Base-by-base conservation (phyloP, 53 echinoderm and acorn worm species). In the Zoroaster sp. region DNA sequence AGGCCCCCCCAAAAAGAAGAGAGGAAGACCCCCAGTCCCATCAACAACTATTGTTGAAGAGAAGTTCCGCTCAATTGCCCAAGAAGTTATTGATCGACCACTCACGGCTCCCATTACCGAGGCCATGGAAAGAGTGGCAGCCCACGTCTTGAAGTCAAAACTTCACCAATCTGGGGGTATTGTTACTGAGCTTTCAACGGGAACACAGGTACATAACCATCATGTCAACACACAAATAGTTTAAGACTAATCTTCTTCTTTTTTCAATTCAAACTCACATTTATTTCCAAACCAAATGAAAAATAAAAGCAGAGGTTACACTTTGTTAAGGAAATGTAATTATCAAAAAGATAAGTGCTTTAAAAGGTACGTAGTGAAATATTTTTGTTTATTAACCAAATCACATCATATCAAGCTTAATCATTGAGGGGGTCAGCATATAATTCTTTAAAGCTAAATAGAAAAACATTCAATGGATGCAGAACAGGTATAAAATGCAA, bases 11-110 rank as follows among this genome's bases (percentile, higher is more conserved):
- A 51, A 73, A 73, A 73, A 74, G 74, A 73, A 73, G 25, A 36
- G 74, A 73, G 74, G 74, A 73, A n/a, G 74, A 73, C 74, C 74
- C 40, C 74, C 35, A 73, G 35, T 23, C 40, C 21, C 74, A 73
- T 12, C 35, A 41, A 21, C 21, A 40, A 73, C 37, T 20, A n/a
- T 5, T 35, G 40, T 51, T 51, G 52, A 73, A 73, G 40, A 73
- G 5, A 7, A 73, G 23, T 39, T 73, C 5, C 10, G 38, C 40
- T 21, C 2, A 21, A 25, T 73, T 36, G 74, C 74, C n/a, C 14
- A 20, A 42, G 38, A 39, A 20, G 21, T 73, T 3, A 36, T 73
- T 40, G 15, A 36, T 39, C 37, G 74, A 23, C 74, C 74, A 39
- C 74, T 73, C 37, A 44, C 74, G 40, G 74, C 74, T 42, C 74